Evolutionary conservation across 2,888 invertebrate genomes (phyloP).

Genomic region (Plusia festucae): DNA sequence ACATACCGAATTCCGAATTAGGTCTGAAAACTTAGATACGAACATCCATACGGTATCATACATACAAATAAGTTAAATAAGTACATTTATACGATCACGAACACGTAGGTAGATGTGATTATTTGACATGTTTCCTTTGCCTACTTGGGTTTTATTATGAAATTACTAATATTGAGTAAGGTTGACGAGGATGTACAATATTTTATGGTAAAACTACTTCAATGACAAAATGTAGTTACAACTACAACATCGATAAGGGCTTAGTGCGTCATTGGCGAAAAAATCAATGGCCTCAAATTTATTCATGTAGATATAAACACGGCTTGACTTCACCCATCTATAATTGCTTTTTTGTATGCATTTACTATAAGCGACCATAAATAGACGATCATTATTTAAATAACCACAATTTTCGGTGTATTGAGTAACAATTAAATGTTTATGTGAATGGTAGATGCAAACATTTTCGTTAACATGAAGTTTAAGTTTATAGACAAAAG

Average conservation of each 20-base stretch:
- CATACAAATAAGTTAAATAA: not conserved
- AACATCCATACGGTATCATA: not conserved
- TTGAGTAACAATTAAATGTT: not conserved
- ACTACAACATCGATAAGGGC: conserved; percentile 32
- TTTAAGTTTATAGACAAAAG: not conserved
- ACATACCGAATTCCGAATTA: too few relatives aligned
- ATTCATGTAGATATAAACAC: conserved; percentile 17
- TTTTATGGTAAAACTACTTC: conserved; percentile 4
- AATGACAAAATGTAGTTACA: conserved; percentile 28
- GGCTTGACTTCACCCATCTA: not conserved
- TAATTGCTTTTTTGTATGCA: conserved; percentile 5
- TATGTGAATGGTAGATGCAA: not conserved
- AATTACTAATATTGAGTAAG: not conserved
- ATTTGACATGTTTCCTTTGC: not conserved
- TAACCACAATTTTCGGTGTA: not conserved
- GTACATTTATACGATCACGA: not conserved
- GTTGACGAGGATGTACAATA: not conserved
- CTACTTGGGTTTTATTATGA: not conserved
- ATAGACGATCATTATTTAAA: not conserved
- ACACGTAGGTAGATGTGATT: not conserved
- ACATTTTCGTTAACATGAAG: not conserved
- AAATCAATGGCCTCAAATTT: conserved; percentile 42
- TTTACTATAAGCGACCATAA: not conserved
- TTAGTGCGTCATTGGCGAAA: conserved; percentile 45
- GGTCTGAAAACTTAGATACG: not conserved